Percentiles rank a stretch among this genome's conserved stretches.
phyloP scores from a whole-genome alignment of 2,888 invertebrate genomes.

The Thysanoteuthis rhombus region DNA sequence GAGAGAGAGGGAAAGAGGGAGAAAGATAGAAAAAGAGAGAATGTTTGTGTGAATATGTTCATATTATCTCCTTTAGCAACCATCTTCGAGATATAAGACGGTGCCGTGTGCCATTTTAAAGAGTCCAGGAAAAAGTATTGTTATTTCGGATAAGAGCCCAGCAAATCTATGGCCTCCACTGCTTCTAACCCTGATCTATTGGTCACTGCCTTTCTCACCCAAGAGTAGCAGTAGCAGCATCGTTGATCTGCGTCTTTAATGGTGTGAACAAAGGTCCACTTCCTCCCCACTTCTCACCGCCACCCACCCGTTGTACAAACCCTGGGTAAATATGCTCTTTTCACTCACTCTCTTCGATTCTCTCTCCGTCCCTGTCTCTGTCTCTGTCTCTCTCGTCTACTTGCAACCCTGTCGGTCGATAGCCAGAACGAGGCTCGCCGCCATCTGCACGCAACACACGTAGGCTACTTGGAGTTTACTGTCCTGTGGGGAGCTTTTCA shows the following conservation, averaged over 20 bases:
- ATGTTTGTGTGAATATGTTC: background rate
- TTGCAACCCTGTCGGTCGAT: background rate
- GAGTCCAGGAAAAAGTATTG: background rate
- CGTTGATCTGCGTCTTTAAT: background rate
- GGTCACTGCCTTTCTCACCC: background rate
- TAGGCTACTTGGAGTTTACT: constrained; percentile 12
- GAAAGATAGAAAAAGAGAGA: no score
- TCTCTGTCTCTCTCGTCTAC: background rate
- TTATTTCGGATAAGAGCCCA: background rate
- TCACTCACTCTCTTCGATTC: background rate
- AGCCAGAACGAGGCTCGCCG: background rate
- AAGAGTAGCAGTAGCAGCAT: background rate
- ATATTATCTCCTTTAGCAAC: background rate
- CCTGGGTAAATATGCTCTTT: background rate
- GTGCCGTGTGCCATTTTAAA: background rate
- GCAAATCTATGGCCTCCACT: background rate
- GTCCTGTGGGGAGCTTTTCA: constrained; percentile 12
- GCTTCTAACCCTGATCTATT: background rate
- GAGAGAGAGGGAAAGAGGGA: no score
- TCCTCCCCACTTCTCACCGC: background rate
- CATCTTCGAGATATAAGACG: background rate
- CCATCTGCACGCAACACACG: background rate
- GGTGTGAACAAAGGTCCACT: background rate
- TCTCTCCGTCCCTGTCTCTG: background rate
- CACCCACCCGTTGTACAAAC: background rate